A percentile compares a stretch with the other conserved stretches of the same genome.
Evolutionary conservation across 2,797 vertebrate species (phyloP).

Genomic region (Carapus acus): DNA sequence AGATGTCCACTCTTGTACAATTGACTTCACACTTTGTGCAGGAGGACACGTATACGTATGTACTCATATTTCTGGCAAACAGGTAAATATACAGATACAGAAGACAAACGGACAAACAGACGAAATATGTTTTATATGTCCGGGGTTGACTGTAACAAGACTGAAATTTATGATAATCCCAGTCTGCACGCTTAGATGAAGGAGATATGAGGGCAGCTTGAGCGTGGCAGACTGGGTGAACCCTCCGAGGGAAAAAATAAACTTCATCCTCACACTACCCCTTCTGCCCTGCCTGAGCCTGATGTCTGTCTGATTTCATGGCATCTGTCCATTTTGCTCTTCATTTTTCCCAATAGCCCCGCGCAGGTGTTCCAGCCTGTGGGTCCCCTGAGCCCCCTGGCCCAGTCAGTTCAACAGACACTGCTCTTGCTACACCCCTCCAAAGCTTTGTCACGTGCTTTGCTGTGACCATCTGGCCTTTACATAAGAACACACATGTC

Average conservation of each 20-base stretch:
- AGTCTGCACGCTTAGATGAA: background rate
- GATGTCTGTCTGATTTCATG: conserved; percentile 15
- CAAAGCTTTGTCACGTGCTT: conserved; percentile 46
- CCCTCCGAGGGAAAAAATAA: background rate
- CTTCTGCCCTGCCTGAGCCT: conserved; percentile 33
- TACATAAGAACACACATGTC: conserved; percentile 63
- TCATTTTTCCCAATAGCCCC: conserved; percentile 1
- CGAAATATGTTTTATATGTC: no score
- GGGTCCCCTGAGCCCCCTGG: conserved; percentile 43
- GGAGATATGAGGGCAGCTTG: background rate
- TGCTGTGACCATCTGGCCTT: conserved; percentile 68
- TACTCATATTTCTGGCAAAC: no score
- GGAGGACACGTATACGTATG: no score
- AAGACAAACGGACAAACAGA: conserved; percentile 8
- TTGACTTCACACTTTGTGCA: conserved; percentile 26
- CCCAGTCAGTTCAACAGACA: conserved; percentile 40
- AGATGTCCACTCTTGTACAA: conserved; percentile 8
- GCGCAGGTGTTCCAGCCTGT: conserved; percentile 57
- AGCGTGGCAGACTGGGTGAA: background rate
- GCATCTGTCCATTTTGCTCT: background rate
- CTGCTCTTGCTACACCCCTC: conserved; percentile 26
- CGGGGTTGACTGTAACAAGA: no score
- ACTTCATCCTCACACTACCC: conserved; percentile 12
- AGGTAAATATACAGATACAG: conserved; percentile 29
- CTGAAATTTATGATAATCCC: no score